Conservation (phyloP, 2,797 vertebrate genomes). For the Enteromius argenteus region DNA sequence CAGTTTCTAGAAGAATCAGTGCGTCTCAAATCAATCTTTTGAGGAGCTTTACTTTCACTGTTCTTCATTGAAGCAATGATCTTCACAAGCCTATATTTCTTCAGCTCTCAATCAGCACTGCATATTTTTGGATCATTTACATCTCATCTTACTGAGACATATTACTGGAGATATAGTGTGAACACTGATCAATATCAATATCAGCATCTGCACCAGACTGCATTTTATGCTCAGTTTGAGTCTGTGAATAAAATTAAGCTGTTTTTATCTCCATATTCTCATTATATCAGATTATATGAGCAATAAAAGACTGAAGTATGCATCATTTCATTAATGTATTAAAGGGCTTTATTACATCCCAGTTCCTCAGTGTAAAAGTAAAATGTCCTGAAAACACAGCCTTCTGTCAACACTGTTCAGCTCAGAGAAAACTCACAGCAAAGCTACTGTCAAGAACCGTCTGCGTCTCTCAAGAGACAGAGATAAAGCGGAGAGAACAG, state of each 20-base stretch:
- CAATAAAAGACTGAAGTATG: background rate
- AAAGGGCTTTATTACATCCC: background rate
- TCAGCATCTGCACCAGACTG: background rate
- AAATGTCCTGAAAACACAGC: background rate
- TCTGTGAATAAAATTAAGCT: background rate
- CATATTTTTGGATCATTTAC: background rate
- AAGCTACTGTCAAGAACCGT: background rate
- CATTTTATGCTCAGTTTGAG: background rate
- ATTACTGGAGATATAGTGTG: no score
- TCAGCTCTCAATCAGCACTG: no score
- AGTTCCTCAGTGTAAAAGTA: background rate
- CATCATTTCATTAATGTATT: background rate
- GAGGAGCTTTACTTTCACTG: background rate
- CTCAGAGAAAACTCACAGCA: background rate
- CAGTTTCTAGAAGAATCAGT: no score
- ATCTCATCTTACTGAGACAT: background rate
- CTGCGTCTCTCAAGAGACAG: background rate
- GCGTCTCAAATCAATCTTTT: background rate
- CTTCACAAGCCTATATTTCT: background rate
- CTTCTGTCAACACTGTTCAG: background rate
- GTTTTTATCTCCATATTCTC: background rate
- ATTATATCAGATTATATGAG: background rate
- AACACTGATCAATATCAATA: no score
- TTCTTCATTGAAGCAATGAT: no score
- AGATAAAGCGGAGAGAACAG: background rate